A percentile compares a stretch with the other conserved stretches of the same genome.
Conservation (phyloP, 30 jellyfish, hydroid and myxozoan genomes). For the Clytia hemisphaerica region DNA sequence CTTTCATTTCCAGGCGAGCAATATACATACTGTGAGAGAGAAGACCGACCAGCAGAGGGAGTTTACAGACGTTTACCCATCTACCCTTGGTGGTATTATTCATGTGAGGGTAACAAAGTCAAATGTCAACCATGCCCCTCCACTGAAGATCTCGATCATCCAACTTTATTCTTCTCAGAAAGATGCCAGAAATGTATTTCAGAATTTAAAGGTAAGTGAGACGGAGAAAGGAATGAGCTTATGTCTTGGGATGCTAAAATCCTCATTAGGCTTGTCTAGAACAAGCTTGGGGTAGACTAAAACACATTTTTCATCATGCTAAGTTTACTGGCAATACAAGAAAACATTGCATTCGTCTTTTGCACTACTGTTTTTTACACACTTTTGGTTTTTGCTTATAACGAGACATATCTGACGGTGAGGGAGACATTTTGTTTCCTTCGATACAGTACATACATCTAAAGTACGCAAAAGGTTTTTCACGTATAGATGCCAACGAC, state of each 20-base stretch:
- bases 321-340: too few relatives aligned
- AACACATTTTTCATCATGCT: too few relatives aligned
- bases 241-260: neutral
- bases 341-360: too few relatives aligned
- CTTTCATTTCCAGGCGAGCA: neutral
- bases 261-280: neutral
- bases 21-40: neutral
- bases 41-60: neutral
- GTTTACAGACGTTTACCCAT: constrained; percentile 3
- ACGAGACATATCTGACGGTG: too few relatives aligned
- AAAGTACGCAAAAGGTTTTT: too few relatives aligned
- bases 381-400: too few relatives aligned
- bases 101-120: constrained; percentile 1
- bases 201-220: neutral
- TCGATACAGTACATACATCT: too few relatives aligned
- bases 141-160: neutral
- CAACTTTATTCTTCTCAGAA: constrained; percentile 8
- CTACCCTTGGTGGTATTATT: constrained; percentile 9
- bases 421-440: too few relatives aligned
- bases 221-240: neutral
- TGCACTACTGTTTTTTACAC: too few relatives aligned
- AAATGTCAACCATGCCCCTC: constrained; percentile 3
- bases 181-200: constrained; percentile 14
- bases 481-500: too few relatives aligned
- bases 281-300: too few relatives aligned